Percentiles rank a stretch among this genome's conserved stretches.
phyloP scores from a whole-genome alignment of 1,140 invertebrate species.

The Stegodyphus dumicola region DNA sequence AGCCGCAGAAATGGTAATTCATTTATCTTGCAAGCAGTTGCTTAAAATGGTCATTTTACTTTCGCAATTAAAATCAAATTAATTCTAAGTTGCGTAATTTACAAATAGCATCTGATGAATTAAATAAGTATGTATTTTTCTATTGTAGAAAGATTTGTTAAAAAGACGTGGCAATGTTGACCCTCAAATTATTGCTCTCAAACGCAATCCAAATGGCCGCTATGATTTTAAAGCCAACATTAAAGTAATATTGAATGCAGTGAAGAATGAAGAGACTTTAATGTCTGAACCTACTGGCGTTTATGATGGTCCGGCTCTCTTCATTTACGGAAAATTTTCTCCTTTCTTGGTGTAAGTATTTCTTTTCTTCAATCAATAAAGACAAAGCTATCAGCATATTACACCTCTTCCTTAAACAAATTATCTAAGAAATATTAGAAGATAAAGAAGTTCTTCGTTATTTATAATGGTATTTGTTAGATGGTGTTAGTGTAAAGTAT shows the following conservation, averaged over 20 bases:
- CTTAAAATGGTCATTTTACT: too few relatives aligned
- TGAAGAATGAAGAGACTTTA: background rate
- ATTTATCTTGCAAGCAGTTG: too few relatives aligned
- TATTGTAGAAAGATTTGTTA: background rate
- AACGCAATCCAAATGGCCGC: background rate
- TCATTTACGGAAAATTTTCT: constrained; percentile 24
- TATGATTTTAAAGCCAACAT: background rate
- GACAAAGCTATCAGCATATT: background rate
- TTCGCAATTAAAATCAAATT: too few relatives aligned
- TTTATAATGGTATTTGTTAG: too few relatives aligned
- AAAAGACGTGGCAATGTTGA: background rate
- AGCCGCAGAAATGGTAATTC: too few relatives aligned
- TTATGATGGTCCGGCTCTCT: constrained; percentile 4
- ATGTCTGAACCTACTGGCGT: background rate
- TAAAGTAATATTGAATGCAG: background rate
- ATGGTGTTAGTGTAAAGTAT: too few relatives aligned
- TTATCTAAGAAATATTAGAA: background rate
- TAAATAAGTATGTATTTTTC: background rate
- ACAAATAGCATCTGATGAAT: too few relatives aligned
- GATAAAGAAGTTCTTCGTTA: background rate
- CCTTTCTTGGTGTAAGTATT: constrained; percentile 16
- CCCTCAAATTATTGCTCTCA: background rate
- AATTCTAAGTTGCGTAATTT: too few relatives aligned
- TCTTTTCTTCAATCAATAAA: background rate
- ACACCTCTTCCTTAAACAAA: background rate